Evolutionary conservation across 1,140 invertebrate species (phyloP), one percentile per base, ranked within the genome.

Genomic region (Drosophila novamexicana): DNA sequence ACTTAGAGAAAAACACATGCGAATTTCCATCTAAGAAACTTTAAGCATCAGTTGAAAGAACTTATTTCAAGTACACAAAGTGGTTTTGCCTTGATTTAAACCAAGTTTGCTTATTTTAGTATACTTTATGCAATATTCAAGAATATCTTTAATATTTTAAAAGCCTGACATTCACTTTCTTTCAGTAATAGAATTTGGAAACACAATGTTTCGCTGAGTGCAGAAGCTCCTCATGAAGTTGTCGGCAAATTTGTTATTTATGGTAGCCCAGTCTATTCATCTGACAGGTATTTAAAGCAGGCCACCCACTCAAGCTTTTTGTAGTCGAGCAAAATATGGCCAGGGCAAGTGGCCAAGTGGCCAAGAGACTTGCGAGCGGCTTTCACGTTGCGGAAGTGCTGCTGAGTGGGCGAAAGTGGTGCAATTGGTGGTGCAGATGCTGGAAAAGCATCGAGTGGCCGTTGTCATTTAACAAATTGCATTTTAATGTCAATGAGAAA

Each of bases 211-310:
- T 49, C 45, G 18, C 45, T 32, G 10, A 32, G 16, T 40, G 40
- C 34, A 61, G 39, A 34, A 44, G 45, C 39, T 66, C 14, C 45
- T 39, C 40, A 44, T 12, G 54, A 68, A 68, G 47, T 52, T 59
- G 54, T 47, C 36, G 61, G 56, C 45, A 34, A 45, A 75, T 69
- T 75, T 75, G 70, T 70, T 75, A 75, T 75, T 75, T 75, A 75
- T 75, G 53, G 40, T 14, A 36, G 29, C n/a, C 56, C 16, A 61
- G 64, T 61, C 64, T 47, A 73, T 73, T 61, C 64, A 73, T 73
- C 58, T 68, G 34, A 47, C 44, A 54, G 62, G 62, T 57, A 72
- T 72, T 66, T 72, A 72, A 66, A 66, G 45, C 64, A 39, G 63
- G 54, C 69, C 64, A 58, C 56, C 64, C 32, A 68, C 70, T 68